Percentiles rank a stretch among this genome's conserved stretches.
Evolutionary conservation across 2,113 vertebrate species (phyloP).

Genomic region (Poecilia latipinna): DNA sequence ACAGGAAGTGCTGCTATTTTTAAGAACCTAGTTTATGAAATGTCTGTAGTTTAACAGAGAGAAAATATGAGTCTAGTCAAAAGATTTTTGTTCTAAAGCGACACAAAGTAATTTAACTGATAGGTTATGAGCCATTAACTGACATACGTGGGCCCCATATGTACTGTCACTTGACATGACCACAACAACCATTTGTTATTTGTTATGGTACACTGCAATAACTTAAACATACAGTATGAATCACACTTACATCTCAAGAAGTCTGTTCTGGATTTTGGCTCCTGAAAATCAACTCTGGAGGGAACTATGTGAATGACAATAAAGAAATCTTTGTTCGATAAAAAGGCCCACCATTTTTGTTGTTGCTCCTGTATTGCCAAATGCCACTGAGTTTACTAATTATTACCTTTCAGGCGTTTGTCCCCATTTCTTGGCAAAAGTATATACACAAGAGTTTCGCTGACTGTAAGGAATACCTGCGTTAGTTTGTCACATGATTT

Average conservation of each 20-base stretch:
- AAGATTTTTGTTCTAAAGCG: no score
- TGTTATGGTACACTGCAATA: not conserved
- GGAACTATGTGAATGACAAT: constrained; percentile 56
- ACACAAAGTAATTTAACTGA: no score
- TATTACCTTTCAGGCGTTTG: constrained; percentile 74
- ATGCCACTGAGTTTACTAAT: not conserved
- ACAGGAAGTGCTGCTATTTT: no score
- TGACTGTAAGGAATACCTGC: constrained; percentile 62
- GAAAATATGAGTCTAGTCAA: no score
- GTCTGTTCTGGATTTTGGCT: constrained; percentile 77
- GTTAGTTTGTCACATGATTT: not conserved
- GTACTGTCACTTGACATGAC: not conserved
- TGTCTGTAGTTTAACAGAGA: no score
- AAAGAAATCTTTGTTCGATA: not conserved
- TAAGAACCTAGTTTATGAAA: no score
- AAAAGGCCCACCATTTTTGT: not conserved
- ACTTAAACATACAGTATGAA: not conserved
- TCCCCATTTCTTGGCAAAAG: constrained; percentile 77
- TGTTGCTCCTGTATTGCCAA: not conserved
- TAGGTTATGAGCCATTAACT: no score
- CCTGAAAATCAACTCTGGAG: constrained; percentile 66
- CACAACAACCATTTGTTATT: not conserved
- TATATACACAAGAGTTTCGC: constrained; percentile 79
- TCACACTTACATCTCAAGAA: constrained; percentile 79
- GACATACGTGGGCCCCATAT: no score